These are phyloP conservation scores for Triplophysa yarkandensis DNA, from an alignment of 2,797 vertebrate species.

Conservation along the genomic window DNA sequence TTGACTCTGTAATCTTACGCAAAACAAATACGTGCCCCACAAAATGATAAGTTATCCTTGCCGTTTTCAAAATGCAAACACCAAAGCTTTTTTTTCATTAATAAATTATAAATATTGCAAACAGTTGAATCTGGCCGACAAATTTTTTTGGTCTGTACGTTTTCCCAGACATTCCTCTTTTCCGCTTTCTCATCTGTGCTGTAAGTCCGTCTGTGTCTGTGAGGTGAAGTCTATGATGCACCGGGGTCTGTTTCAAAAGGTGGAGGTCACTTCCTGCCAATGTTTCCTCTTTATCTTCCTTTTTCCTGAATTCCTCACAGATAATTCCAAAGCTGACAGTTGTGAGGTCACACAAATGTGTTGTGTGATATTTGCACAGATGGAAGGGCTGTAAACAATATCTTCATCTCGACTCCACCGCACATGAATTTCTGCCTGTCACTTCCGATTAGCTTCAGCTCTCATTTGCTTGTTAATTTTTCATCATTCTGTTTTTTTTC, in stretches of 20 bases:
- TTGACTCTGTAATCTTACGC: constrained; percentile 68
- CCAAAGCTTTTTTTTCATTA: too few relatives aligned
- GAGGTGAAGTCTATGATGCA: constrained; percentile 67
- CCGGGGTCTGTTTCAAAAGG: constrained; percentile 72
- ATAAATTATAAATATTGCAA: constrained; percentile 12
- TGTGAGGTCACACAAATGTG: not conserved
- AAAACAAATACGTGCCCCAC: constrained; percentile 35
- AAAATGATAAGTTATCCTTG: not conserved
- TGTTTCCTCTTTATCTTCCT: constrained; percentile 82
- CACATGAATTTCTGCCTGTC: not conserved
- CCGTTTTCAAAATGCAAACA: not conserved
- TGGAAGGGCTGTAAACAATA: constrained; percentile 3
- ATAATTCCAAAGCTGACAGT: constrained; percentile 55
- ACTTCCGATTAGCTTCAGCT: constrained; percentile 3
- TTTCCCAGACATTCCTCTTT: constrained; percentile 26
- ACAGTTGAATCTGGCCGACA: constrained; percentile 37
- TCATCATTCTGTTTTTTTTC: not conserved
- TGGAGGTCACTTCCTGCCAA: constrained; percentile 81
- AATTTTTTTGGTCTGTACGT: not conserved
- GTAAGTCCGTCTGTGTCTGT: constrained; percentile 39
- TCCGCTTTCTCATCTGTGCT: not conserved
- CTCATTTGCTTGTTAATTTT: not conserved
- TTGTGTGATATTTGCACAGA: constrained; percentile 25
- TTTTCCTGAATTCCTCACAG: constrained; percentile 78
- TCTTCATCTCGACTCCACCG: constrained; percentile 6